Conservation (phyloP, 2,888 invertebrate genomes). For the Macroteleia sp. region DNA sequence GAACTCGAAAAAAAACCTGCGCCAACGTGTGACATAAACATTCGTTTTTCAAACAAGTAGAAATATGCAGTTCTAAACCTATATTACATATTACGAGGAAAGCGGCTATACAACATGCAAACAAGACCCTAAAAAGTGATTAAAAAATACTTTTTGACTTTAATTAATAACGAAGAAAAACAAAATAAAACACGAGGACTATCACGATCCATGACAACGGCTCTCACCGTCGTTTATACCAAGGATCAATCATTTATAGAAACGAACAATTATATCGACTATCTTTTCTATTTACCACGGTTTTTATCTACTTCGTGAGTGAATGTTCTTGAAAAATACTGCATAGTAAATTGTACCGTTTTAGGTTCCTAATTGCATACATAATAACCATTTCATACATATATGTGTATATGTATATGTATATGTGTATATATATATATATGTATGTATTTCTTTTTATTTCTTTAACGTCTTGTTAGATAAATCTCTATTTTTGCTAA, state of each 20-base stretch:
- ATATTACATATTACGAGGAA: not conserved
- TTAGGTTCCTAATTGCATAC: constrained; percentile 52
- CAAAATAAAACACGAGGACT: too few species aligned
- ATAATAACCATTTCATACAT: constrained; percentile 21
- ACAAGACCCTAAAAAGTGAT: constrained; percentile 8
- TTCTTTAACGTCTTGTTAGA: constrained; percentile 32
- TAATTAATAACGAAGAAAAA: too few species aligned
- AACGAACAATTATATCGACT: constrained; percentile 48
- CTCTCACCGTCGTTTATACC: constrained; percentile 33
- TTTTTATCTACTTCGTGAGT: constrained; percentile 60
- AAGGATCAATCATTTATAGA: constrained; percentile 51
- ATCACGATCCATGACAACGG: constrained; percentile 13
- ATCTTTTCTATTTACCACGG: constrained; percentile 61
- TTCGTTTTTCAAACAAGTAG: constrained; percentile 27
- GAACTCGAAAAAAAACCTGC: too few species aligned
- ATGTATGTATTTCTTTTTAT: constrained; percentile 11
- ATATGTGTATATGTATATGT: too few species aligned
- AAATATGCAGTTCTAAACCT: constrained; percentile 14
- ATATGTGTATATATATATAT: too few species aligned
- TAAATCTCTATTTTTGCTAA: constrained; percentile 51
- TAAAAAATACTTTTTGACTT: too few species aligned
- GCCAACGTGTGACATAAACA: too few species aligned
- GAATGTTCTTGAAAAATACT: constrained; percentile 48
- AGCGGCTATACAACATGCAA: not conserved
- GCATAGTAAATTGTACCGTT: constrained; percentile 40